phyloP scores from a whole-genome alignment of 2,113 vertebrate genomes.

The Coptodon bakossiorum region DNA sequence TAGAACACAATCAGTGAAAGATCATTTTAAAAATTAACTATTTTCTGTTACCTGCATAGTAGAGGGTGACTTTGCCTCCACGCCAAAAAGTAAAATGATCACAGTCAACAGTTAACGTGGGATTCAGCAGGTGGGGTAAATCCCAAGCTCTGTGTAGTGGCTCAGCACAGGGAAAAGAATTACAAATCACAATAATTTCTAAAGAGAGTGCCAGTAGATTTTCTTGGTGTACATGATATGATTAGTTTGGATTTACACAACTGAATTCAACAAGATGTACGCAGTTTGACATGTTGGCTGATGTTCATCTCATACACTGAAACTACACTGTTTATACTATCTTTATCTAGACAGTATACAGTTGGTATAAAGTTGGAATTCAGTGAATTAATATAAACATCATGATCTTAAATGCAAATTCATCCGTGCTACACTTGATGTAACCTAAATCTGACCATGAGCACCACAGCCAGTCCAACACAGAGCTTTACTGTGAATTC shows the following conservation, averaged over 20 bases:
- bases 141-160: neutral
- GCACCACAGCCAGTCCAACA: neutral
- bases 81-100: neutral
- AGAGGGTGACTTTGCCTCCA: neutral
- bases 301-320: neutral
- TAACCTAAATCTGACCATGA: neutral
- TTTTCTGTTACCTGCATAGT: neutral
- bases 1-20: neutral
- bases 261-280: neutral
- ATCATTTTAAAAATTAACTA: neutral
- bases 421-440: neutral
- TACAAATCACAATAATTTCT: neutral
- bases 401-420: neutral
- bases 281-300: neutral
- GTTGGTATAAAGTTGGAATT: neutral
- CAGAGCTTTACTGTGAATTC: neutral
- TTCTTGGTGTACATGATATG: neutral
- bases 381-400: neutral
- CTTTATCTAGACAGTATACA: neutral
- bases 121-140: neutral
- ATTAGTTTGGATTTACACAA: neutral
- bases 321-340: neutral
- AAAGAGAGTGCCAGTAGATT: neutral
- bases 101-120: neutral
- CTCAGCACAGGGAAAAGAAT: neutral